phyloP scores from a whole-genome alignment of 2,113 vertebrate genomes.

The Ailurus styani region DNA sequence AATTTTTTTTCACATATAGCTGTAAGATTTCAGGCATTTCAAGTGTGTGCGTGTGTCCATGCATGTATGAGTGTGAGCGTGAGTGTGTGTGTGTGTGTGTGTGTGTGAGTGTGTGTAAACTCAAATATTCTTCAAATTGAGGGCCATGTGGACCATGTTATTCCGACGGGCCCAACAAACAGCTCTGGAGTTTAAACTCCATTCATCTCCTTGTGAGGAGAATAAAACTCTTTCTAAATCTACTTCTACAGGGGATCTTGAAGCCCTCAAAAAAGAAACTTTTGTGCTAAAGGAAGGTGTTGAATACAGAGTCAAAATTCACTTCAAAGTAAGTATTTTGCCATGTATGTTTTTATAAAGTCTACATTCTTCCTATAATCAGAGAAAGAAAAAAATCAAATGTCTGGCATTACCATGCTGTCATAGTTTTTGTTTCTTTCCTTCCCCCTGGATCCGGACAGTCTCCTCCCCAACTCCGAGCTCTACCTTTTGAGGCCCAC shows the following conservation, averaged over 20 bases:
- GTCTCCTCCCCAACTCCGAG: not conserved
- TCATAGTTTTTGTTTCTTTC: not conserved
- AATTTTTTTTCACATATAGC: not conserved
- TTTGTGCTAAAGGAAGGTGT: conserved; percentile 85
- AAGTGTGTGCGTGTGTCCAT: too few species aligned
- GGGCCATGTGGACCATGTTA: not conserved
- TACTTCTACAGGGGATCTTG: conserved; percentile 79
- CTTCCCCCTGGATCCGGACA: not conserved
- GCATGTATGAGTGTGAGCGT: too few species aligned
- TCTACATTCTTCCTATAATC: not conserved
- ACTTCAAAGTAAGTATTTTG: conserved; percentile 84
- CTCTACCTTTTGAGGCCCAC: not conserved
- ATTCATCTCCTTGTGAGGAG: not conserved
- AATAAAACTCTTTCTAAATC: conserved; percentile 19
- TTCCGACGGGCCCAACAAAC: not conserved
- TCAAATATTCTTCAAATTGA: not conserved
- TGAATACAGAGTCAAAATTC: conserved; percentile 86
- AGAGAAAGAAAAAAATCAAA: not conserved
- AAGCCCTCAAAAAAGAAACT: conserved; percentile 83
- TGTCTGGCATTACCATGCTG: not conserved
- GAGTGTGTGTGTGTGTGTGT: not conserved
- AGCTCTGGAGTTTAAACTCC: fast-evolving
- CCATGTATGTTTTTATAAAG: not conserved
- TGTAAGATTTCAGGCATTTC: not conserved
- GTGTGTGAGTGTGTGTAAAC: not conserved